Percentiles rank a stretch among this genome's conserved stretches.
phyloP scores from a whole-genome alignment of 2,888 invertebrate genomes.

The Drosophila borborema region DNA sequence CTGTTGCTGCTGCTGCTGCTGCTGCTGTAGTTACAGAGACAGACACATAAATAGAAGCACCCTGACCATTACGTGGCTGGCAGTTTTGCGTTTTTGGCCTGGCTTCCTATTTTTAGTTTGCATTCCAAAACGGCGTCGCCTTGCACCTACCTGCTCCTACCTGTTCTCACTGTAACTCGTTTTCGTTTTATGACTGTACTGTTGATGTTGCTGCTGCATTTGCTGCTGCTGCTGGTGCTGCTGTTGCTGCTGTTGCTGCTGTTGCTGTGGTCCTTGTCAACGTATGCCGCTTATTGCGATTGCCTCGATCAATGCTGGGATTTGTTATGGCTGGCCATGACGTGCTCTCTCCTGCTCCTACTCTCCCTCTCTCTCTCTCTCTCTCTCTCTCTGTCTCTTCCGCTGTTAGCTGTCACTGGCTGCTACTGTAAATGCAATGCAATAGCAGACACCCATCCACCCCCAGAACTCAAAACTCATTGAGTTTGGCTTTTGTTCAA shows the following conservation, averaged over 20 bases:
- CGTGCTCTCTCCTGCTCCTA: slow-evolving; percentile 3
- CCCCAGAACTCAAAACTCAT: slow-evolving; percentile 64
- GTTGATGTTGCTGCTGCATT: slow-evolving; percentile 1
- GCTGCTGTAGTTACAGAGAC: slow-evolving; percentile 28
- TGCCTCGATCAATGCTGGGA: slow-evolving; percentile 68
- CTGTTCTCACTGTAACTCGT: slow-evolving; percentile 66
- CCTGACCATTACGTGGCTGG: slow-evolving; percentile 35
- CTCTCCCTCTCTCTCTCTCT: neutral
- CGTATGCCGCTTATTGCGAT: slow-evolving; percentile 58
- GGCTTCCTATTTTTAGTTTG: slow-evolving; percentile 81
- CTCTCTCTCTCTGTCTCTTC: neutral
- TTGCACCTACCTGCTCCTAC: slow-evolving; percentile 40
- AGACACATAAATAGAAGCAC: slow-evolving; percentile 70
- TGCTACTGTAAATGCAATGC: slow-evolving; percentile 57
- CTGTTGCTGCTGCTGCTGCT: slow-evolving; percentile 3
- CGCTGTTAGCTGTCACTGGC: slow-evolving; percentile 48
- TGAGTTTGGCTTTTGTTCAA: slow-evolving; percentile 72
- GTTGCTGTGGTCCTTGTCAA: slow-evolving; percentile 43
- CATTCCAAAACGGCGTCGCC: slow-evolving; percentile 76
- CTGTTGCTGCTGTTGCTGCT: slow-evolving; percentile 8
- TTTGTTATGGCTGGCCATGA: slow-evolving; percentile 54
- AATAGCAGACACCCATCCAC: slow-evolving; percentile 2
- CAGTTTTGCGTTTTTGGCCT: slow-evolving; percentile 48
- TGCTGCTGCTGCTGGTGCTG: neutral
- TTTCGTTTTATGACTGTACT: slow-evolving; percentile 77